Base-by-base conservation (phyloP, 1,140 invertebrate species). In the Ips nitidus region DNA sequence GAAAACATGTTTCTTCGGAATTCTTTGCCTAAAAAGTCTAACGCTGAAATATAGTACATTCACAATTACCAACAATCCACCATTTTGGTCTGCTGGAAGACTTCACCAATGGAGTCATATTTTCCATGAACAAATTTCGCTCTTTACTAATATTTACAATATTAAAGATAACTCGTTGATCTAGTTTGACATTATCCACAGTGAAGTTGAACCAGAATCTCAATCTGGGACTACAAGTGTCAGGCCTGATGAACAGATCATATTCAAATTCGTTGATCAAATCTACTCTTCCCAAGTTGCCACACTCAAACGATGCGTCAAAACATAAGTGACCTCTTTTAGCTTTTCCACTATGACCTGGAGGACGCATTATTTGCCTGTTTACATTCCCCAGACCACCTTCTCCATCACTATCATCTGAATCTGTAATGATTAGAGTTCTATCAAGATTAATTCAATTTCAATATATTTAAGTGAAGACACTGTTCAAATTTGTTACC, bases 161-260 rank as follows among this genome's bases (percentile, higher is more conserved):
- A 78, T 98, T 98, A 82, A 99, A 98, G 71, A 99, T 91, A 1
- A 98, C 95, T 72, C 94, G 87, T 89, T 96, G 97, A 80, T 98
- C 94, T 41, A 89, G 83, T 71, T 92, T 91, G 0, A 95, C 94
- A 83, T 99, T 99, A 80, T 98, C 95, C 6, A 98, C 95, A 1
- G 94, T 95, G 78, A 99, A 99, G 81, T 99, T 97, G 80, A 98
- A 99, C 97, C 97, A 99, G 66, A 98, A 89, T 50, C 97, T 84
- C 63, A 94, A 89, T 41, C 94, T 86, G 0, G 96, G 95, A 80
- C 95, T 95, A 80, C 95, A 98, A 0, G 96, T 98, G 81, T 99
- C 97, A 0, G 97, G 97, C 56, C 97, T 84, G 47, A 99, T 90
- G 82, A 94, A 99, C 4, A 99, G 85, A 82, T 99, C 97, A 82